Conservation (phyloP, 2,888 invertebrate genomes). For the Cordilura impudica region DNA sequence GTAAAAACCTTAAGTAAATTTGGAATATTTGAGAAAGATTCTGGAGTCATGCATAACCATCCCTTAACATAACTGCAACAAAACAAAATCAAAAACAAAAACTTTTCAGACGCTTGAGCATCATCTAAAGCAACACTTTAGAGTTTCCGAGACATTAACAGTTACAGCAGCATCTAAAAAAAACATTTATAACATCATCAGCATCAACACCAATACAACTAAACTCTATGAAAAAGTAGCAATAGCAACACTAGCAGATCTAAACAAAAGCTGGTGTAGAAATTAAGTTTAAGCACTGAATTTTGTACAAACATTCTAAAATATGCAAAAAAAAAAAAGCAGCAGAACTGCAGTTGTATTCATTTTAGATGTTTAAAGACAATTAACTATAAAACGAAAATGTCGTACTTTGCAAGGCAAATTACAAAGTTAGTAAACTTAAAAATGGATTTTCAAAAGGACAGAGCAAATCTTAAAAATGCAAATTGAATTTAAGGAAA, state of each 20-base stretch:
- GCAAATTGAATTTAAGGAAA: not conserved
- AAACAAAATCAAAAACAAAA: not conserved
- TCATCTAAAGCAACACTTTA: conserved; percentile 38
- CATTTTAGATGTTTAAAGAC: not conserved
- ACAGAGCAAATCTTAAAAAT: not conserved
- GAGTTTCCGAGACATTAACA: conserved; percentile 42
- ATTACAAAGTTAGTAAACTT: conserved; percentile 39
- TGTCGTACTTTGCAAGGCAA: conserved; percentile 14
- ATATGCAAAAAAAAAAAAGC: not conserved
- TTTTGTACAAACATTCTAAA: no score
- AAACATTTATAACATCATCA: not conserved
- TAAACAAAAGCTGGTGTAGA: no score
- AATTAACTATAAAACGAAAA: not conserved
- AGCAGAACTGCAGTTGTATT: not conserved
- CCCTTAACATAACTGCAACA: not conserved
- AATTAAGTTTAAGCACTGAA: no score
- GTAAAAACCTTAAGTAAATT: no score
- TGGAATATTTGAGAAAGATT: no score
- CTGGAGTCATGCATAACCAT: not conserved
- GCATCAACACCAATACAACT: conserved; percentile 1
- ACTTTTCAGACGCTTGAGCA: conserved; percentile 39
- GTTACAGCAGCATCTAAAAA: not conserved
- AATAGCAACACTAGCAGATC: no score
- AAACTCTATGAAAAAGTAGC: not conserved
- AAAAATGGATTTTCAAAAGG: not conserved